Evolutionary conservation across 2,113 vertebrate genomes (phyloP).

Genomic region (Amblyornis subalaris): DNA sequence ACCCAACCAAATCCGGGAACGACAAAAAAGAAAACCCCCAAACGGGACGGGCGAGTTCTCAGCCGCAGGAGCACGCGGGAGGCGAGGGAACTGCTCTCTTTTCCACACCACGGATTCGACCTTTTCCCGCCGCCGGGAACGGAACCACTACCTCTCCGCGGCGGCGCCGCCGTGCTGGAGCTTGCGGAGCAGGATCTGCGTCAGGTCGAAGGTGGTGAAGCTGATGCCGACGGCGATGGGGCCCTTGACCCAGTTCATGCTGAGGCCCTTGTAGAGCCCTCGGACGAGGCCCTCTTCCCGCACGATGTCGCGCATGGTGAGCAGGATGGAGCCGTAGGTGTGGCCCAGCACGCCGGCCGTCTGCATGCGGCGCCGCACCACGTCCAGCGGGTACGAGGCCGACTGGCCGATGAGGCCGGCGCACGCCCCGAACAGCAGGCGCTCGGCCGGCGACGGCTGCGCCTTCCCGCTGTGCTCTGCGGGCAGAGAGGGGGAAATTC

Average conservation of each 20-base stretch:
- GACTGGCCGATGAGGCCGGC: slow-evolving; percentile 93
- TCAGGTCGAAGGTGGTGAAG: slow-evolving; percentile 97
- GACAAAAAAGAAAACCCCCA: not conserved
- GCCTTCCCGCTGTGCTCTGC: slow-evolving; percentile 81
- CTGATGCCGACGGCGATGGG: slow-evolving; percentile 96
- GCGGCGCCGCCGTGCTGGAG: slow-evolving; percentile 73
- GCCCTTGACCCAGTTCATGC: slow-evolving; percentile 99
- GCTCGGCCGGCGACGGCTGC: slow-evolving; percentile 86
- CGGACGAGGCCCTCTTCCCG: slow-evolving; percentile 84
- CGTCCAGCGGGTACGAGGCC: slow-evolving; percentile 93
- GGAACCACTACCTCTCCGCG: slow-evolving; percentile 44
- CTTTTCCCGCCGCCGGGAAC: not conserved
- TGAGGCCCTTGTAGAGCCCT: slow-evolving; percentile 95
- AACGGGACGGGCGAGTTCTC: not conserved
- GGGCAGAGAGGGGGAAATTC: not conserved
- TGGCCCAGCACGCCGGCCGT: slow-evolving; percentile 90
- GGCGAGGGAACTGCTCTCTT: not conserved
- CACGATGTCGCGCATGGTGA: slow-evolving; percentile 86
- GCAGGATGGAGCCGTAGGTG: slow-evolving; percentile 80
- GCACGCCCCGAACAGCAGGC: slow-evolving; percentile 90
- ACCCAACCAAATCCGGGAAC: not conserved
- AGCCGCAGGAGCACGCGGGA: not conserved
- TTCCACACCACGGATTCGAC: not conserved
- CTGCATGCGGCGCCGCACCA: slow-evolving; percentile 96
- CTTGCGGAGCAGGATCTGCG: slow-evolving; percentile 87